phyloP scores from a whole-genome alignment of 2,888 invertebrate genomes.

The Athripsodes cinereus region DNA sequence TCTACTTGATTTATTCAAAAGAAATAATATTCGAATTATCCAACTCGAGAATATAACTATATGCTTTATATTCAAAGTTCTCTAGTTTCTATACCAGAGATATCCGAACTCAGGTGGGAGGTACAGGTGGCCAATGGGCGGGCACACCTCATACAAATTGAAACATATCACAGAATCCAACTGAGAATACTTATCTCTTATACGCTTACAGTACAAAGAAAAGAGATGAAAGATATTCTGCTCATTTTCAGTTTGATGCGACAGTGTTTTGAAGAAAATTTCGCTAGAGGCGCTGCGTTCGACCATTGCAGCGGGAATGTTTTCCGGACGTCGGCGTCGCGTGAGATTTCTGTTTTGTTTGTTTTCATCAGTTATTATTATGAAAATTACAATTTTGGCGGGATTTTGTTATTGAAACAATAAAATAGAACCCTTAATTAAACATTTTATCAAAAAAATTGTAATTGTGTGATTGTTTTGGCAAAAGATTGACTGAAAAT shows the following conservation, averaged over 20 bases:
- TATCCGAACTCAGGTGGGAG: slow-evolving; percentile 20
- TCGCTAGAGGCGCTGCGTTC: slow-evolving; percentile 15
- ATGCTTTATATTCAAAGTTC: not conserved
- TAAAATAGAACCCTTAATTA: no score
- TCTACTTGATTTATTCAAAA: no score
- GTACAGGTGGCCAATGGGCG: slow-evolving; percentile 25
- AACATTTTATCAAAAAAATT: no score
- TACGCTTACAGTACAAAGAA: not conserved
- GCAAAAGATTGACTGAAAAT: no score
- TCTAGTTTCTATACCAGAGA: slow-evolving; percentile 9
- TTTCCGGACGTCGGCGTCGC: slow-evolving; percentile 17
- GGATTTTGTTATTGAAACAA: no score
- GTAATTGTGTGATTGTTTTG: no score
- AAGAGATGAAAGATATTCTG: not conserved
- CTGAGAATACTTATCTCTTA: not conserved
- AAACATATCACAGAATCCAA: not conserved
- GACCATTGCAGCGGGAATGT: slow-evolving; percentile 17
- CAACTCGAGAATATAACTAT: not conserved
- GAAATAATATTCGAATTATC: slow-evolving; percentile 8
- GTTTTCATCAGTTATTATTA: slow-evolving; percentile 15
- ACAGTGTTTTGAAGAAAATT: slow-evolving; percentile 6
- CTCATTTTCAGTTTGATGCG: not conserved
- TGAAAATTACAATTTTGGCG: not conserved
- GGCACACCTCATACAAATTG: not conserved
- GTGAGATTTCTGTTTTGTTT: slow-evolving; percentile 20